phyloP scores from a whole-genome alignment of 2,113 vertebrate species.

The Dipodomys stephensi region DNA sequence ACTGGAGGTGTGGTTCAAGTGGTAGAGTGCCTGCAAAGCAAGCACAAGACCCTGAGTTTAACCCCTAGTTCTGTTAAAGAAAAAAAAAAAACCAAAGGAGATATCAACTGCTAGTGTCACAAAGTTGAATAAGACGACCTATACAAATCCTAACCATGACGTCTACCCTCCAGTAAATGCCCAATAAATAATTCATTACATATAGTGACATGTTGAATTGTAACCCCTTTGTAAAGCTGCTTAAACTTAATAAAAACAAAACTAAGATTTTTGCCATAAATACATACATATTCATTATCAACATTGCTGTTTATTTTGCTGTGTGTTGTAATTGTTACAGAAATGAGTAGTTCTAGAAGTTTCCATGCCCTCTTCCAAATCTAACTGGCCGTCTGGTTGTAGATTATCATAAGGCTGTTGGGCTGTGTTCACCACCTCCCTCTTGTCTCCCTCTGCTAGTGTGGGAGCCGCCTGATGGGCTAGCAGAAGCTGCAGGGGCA shows the following conservation, averaged over 20 bases:
- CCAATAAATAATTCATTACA: not conserved
- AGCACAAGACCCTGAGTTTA: no score
- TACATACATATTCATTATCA: not conserved
- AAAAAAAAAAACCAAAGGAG: not conserved
- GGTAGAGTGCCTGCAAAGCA: no score
- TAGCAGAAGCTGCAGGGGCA: conserved; percentile 48
- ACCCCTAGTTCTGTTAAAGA: no score
- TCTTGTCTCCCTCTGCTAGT: not conserved
- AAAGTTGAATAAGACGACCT: conserved; percentile 8
- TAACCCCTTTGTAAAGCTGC: no score
- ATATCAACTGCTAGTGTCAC: not conserved
- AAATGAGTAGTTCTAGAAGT: conserved; percentile 3
- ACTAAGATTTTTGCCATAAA: no score
- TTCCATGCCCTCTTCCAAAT: not conserved
- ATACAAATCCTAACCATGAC: conserved; percentile 12
- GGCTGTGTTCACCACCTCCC: not conserved
- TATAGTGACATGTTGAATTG: no score
- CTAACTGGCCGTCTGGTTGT: not conserved
- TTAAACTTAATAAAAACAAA: no score
- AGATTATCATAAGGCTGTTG: not conserved
- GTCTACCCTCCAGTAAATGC: not conserved
- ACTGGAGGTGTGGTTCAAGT: no score
- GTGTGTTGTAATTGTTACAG: not conserved
- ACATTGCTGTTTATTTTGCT: not conserved
- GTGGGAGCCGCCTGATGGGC: conserved; percentile 4